Conservation (phyloP, 2,113 vertebrate species). For the Xerus inauris region DNA sequence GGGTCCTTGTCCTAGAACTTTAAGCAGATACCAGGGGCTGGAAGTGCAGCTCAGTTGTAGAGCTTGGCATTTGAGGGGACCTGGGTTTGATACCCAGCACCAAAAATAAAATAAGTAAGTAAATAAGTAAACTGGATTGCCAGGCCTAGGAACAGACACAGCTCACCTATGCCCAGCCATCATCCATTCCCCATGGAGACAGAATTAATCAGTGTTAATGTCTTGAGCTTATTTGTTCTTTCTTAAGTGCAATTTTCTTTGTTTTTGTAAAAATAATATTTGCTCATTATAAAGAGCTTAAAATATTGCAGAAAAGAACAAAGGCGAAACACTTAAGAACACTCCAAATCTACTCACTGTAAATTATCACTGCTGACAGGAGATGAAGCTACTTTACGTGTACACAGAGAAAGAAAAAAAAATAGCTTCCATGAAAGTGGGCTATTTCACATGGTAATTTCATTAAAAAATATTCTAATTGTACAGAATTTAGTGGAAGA, state of each 20-base stretch:
- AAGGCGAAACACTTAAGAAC: neutral
- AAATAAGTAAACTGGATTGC: neutral
- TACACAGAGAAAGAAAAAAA: neutral
- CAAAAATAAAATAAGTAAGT: neutral
- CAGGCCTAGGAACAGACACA: neutral
- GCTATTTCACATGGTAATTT: neutral
- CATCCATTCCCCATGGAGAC: too few relatives aligned
- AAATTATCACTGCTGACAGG: neutral
- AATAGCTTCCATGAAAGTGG: neutral
- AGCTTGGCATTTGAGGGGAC: neutral
- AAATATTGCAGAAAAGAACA: neutral
- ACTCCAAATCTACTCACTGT: neutral
- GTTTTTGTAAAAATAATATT: neutral
- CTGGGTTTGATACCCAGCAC: neutral
- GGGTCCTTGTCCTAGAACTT: neutral
- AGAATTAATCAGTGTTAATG: accelerated
- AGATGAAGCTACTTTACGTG: neutral
- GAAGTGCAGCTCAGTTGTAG: neutral
- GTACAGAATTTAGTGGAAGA: neutral
- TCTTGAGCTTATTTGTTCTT: neutral
- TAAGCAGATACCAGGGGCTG: neutral
- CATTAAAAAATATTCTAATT: neutral
- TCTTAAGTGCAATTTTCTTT: neutral
- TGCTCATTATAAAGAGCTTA: neutral
- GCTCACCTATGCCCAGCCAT: accelerated